These are phyloP conservation scores for Pseudorectes ferrugineus DNA, from an alignment of 2,113 vertebrate genomes.

Conservation along the genomic window DNA sequence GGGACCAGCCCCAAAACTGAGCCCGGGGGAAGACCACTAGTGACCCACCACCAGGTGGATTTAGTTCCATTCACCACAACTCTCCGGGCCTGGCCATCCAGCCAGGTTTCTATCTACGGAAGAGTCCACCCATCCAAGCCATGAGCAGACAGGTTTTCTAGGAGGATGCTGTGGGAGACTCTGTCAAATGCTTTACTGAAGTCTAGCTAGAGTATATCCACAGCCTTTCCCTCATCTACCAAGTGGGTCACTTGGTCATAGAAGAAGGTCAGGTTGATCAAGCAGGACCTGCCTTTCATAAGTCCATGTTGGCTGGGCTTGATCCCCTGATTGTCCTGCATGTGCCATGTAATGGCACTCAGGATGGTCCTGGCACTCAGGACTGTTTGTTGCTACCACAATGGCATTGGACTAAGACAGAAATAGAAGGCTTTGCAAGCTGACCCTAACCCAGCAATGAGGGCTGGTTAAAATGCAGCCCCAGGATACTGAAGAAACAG, in stretches of 20 bases:
- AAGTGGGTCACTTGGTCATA: neutral
- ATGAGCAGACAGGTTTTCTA: neutral
- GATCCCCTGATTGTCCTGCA: neutral
- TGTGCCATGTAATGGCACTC: neutral
- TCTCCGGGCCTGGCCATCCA: neutral
- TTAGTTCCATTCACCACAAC: neutral
- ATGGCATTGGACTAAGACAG: neutral
- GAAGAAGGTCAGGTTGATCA: neutral
- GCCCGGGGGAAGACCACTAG: fast-evolving
- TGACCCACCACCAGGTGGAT: neutral
- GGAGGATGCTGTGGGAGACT: neutral
- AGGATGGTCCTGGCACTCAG: neutral
- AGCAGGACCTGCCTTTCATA: neutral
- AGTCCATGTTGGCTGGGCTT: neutral
- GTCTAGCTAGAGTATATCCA: neutral
- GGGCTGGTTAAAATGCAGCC: neutral
- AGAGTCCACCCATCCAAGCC: neutral
- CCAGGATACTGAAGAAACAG: neutral
- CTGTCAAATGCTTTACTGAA: neutral
- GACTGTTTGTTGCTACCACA: neutral
- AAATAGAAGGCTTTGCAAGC: neutral
- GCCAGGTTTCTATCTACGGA: neutral
- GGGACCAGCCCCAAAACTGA: neutral
- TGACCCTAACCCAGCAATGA: neutral
- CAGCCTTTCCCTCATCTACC: neutral